Evolutionary conservation across 2,797 vertebrate genomes (phyloP), one percentile per base, ranked within the genome.

Genomic region (Stomatorhinus walkeri): DNA sequence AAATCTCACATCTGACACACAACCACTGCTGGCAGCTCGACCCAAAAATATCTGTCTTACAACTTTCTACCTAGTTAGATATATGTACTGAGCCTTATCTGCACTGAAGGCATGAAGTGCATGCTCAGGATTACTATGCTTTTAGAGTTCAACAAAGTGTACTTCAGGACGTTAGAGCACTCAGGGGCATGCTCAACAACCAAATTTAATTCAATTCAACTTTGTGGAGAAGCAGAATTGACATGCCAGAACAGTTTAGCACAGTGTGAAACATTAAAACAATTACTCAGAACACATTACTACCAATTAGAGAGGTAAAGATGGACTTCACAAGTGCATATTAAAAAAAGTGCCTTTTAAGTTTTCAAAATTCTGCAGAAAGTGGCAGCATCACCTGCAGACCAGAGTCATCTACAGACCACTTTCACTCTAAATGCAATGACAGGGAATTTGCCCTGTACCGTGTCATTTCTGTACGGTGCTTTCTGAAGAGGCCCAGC

Each of bases 221-320:
- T 79, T 43, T 14, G 43, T 4, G 83, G 24, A 48, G 83, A 85
- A 85, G 83, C 83, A 85, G 48, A 48, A 85, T 1, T 28, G n/a
- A 85, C 46, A 5, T 51, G 83, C 22, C 83, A 85, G 10, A 85
- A 85, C 46, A 51, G 48, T 51, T 49, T 85, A 85, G 46, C 48
- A 51, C 46, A 28, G 10, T 12, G 19, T 85, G 48, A 85, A 85
- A 85, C 81, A 85, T 22, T 24, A 49, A 51, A 48, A 85, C 3
- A 85, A 85, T 14, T 85, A 51, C 10, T 85, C 83, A 51, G 48
- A 85, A 85, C n/a, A 85, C n/a, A 84, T 84, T 84, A 84, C 1
- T 51, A 85, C 83, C 12, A 85, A 79, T 79, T 19, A 43, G 72
- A 16, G 72, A 79, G 36, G 72, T 40, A 16, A 43, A 79, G 72